A percentile compares a stretch with the other conserved stretches of the same genome.
Conservation (phyloP, 2,113 vertebrate genomes). For the Myotis davidii region DNA sequence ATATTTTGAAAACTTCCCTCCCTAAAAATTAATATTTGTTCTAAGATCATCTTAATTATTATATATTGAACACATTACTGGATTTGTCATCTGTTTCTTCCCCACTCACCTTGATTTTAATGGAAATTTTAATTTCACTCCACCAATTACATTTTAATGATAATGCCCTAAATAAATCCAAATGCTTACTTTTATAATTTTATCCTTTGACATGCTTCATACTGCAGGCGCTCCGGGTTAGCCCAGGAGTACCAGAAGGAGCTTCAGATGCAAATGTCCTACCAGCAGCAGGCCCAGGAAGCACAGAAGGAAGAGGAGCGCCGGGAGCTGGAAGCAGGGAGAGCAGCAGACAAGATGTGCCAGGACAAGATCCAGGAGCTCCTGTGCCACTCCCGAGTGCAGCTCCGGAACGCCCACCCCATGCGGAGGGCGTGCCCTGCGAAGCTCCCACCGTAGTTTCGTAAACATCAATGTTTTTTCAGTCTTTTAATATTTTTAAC, state of each 20-base stretch:
- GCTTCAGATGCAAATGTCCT: constrained; percentile 87
- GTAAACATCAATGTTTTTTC: background rate
- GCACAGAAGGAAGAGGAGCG: constrained; percentile 81
- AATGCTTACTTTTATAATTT: background rate
- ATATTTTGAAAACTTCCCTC: background rate
- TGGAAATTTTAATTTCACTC: constrained; percentile 24
- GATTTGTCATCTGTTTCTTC: background rate
- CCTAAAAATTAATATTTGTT: constrained; percentile 13
- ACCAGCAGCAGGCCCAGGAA: constrained; percentile 75
- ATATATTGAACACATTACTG: background rate
- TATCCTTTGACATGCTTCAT: background rate
- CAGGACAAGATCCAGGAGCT: constrained; percentile 82
- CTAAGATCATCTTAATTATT: background rate
- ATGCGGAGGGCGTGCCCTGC: constrained; percentile 80
- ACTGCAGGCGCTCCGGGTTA: constrained; percentile 81
- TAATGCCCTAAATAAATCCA: background rate
- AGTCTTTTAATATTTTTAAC: constrained; percentile 20
- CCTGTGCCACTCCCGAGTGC: constrained; percentile 73
- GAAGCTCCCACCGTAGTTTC: background rate
- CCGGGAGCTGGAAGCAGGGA: constrained; percentile 79
- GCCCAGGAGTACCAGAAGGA: constrained; percentile 84
- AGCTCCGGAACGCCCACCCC: constrained; percentile 81
- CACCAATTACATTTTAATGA: background rate
- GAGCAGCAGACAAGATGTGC: constrained; percentile 78
- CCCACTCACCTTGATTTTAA: background rate